These are phyloP conservation scores for Heterocephalus glaber DNA, from an alignment of 2,113 vertebrate genomes.

Conservation along the genomic window DNA sequence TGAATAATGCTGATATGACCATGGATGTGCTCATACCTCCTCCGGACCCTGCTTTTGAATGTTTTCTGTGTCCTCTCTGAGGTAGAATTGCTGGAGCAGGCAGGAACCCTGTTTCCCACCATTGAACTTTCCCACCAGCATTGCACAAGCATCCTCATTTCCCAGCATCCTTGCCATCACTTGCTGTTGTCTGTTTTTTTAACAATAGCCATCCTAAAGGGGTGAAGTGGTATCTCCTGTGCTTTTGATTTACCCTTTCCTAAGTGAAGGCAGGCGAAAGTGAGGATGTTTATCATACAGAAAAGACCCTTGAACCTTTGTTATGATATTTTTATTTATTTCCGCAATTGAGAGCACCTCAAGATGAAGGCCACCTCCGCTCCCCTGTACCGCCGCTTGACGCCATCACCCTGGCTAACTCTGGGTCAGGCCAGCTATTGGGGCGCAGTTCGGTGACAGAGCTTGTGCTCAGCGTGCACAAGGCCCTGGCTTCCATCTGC, in stretches of 20 bases:
- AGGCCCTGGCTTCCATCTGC: neutral
- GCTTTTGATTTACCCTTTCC: neutral
- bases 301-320: accelerated
- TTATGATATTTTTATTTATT: neutral
- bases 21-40: neutral
- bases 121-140: neutral
- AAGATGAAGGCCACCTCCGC: too few relatives aligned
- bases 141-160: accelerated
- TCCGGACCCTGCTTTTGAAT: neutral
- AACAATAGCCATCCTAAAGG: neutral
- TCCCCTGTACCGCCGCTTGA: accelerated
- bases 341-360: neutral
- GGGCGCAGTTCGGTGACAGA: neutral
- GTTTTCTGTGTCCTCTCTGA: neutral
- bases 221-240: neutral
- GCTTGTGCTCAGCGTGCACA: neutral
- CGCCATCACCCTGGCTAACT: neutral
- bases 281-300: neutral
- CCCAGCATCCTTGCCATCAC: neutral
- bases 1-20: neutral
- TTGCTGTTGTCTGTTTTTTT: too few relatives aligned
- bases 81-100: neutral
- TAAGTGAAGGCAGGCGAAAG: neutral
- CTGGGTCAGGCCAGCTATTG: neutral
- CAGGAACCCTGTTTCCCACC: neutral